phyloP scores from a whole-genome alignment of 1,140 invertebrate genomes.

The Musca domestica region DNA sequence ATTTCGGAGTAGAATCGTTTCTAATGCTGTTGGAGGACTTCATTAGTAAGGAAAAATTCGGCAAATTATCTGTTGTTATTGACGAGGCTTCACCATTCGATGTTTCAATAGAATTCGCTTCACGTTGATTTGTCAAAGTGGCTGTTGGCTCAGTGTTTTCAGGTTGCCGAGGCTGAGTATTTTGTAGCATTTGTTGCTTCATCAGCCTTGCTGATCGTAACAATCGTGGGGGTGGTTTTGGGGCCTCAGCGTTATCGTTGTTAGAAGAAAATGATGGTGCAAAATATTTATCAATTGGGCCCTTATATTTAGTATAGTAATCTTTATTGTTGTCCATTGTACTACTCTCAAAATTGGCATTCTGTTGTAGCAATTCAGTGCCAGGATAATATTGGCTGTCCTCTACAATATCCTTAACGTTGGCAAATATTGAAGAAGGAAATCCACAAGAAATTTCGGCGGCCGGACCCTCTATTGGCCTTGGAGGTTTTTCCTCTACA shows the following conservation, averaged over 20 bases:
- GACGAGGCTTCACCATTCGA: not conserved
- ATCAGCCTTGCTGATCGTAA: slow-evolving; percentile 9
- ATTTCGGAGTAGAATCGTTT: not conserved
- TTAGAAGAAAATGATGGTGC: not conserved
- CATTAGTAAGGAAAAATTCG: not conserved
- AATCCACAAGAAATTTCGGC: slow-evolving; percentile 56
- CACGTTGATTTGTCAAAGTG: not conserved
- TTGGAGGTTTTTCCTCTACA: slow-evolving; percentile 55
- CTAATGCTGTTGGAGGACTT: not conserved
- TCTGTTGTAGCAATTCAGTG: slow-evolving; percentile 32
- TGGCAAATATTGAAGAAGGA: slow-evolving; percentile 14
- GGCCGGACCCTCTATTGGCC: slow-evolving; percentile 61
- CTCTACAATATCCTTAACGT: slow-evolving; percentile 35
- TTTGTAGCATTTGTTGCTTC: slow-evolving; percentile 21
- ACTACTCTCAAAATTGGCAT: slow-evolving; percentile 28
- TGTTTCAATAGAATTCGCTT: not conserved
- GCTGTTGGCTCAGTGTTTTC: not conserved
- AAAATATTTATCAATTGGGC: slow-evolving; percentile 26
- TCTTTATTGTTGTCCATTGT: slow-evolving; percentile 39
- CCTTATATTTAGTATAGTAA: slow-evolving; percentile 38
- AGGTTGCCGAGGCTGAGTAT: not conserved
- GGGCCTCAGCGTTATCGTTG: not conserved
- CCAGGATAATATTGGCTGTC: slow-evolving; percentile 30
- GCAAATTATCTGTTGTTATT: not conserved
- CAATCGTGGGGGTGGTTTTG: slow-evolving; percentile 22